Conservation (phyloP, 2,888 invertebrate genomes). For the Schrankia costaestrigalis region DNA sequence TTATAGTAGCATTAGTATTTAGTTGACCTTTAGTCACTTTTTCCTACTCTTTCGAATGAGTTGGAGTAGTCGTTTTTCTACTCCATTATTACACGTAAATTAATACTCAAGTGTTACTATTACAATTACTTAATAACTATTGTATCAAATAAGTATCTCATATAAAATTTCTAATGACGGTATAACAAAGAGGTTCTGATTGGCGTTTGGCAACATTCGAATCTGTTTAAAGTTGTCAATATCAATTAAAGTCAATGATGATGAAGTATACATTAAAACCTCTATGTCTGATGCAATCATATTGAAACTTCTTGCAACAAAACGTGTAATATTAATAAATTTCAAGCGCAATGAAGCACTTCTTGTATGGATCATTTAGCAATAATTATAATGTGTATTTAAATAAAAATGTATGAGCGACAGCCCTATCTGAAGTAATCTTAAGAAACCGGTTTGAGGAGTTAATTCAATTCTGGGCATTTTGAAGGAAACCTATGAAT, state of each 20-base stretch:
- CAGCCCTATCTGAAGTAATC: no score
- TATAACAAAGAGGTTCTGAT: constrained; percentile 17
- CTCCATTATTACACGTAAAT: no score
- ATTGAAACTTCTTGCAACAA: constrained; percentile 7
- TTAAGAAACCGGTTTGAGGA: no score
- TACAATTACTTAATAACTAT: background rate
- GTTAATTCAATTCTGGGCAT: no score
- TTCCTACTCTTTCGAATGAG: no score
- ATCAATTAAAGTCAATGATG: constrained; percentile 53
- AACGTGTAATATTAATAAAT: constrained; percentile 9
- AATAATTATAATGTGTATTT: background rate
- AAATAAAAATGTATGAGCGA: no score
- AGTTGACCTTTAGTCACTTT: no score
- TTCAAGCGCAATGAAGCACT: background rate
- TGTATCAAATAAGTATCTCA: constrained; percentile 2
- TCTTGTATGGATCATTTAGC: background rate
- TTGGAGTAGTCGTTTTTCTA: no score
- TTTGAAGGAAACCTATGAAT: no score
- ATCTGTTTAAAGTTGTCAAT: constrained; percentile 31
- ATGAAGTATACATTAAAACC: constrained; percentile 36
- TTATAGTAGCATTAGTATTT: no score
- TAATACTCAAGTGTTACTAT: background rate
- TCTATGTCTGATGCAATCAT: constrained; percentile 13
- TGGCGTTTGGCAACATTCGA: constrained; percentile 30
- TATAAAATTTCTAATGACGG: constrained; percentile 9